Evolutionary conservation across 2,113 vertebrate species (phyloP).

Genomic region (Odontophorus gujanensis): DNA sequence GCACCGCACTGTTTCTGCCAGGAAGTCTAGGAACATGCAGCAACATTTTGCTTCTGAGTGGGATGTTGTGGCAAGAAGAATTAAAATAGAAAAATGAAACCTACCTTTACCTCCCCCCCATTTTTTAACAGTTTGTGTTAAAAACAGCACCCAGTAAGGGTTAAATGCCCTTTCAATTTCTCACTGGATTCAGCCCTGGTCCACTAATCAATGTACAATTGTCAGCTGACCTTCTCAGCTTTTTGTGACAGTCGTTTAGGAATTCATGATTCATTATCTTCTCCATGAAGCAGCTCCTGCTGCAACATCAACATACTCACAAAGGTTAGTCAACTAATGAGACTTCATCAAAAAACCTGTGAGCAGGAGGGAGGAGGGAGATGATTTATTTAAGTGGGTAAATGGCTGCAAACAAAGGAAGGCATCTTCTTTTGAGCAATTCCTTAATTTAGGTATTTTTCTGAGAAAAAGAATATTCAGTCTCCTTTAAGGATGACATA

Average conservation of each 20-base stretch:
- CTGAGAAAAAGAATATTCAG: not conserved
- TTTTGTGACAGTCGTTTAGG: not conserved
- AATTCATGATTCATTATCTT: not conserved
- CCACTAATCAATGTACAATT: not conserved
- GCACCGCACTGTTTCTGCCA: not conserved
- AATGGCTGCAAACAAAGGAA: not conserved
- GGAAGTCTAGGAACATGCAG: not conserved
- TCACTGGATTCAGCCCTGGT: not conserved
- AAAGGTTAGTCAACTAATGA: not conserved
- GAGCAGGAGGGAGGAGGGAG: not conserved
- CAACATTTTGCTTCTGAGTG: not conserved
- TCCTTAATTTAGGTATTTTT: not conserved
- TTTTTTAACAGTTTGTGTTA: not conserved
- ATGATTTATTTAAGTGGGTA: not conserved
- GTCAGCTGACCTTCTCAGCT: not conserved
- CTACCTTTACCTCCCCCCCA: not conserved
- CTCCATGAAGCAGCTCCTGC: not conserved
- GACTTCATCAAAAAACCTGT: not conserved
- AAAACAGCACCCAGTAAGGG: not conserved
- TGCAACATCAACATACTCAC: not conserved
- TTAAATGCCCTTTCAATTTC: not conserved
- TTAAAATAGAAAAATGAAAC: not conserved
- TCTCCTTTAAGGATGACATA: slow-evolving; percentile 31
- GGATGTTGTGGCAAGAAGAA: not conserved
- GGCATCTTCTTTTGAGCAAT: not conserved